Percentiles rank a stretch among this genome's conserved stretches.
These are phyloP conservation scores for Heliconius ismenius DNA, from an alignment of 2,888 invertebrate species.

Conservation along the genomic window DNA sequence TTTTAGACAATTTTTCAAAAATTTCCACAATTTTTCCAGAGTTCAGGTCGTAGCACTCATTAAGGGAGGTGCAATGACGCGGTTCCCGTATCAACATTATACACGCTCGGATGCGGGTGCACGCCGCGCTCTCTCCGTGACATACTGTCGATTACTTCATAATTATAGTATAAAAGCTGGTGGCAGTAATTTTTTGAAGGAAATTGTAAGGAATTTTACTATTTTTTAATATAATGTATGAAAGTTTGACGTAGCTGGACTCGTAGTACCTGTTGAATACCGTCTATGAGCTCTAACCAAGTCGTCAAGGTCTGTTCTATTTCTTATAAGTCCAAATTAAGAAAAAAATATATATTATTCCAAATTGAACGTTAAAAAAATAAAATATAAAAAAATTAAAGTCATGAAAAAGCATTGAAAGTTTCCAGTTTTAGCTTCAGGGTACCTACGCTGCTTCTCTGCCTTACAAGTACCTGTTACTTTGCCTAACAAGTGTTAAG, in stretches of 20 bases:
- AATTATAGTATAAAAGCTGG: background rate
- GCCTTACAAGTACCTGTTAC: no score
- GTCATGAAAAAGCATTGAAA: no score
- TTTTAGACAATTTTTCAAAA: background rate
- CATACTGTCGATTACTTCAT: slow-evolving; percentile 5
- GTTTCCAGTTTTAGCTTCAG: no score
- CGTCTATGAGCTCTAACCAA: no score
- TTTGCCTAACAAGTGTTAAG: no score
- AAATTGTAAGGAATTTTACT: background rate
- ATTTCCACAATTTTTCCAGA: background rate
- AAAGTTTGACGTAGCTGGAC: background rate
- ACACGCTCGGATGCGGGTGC: slow-evolving; percentile 27
- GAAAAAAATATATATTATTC: no score
- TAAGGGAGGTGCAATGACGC: slow-evolving; percentile 23
- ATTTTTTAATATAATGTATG: background rate
- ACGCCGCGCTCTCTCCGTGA: slow-evolving; percentile 17
- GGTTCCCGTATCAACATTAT: slow-evolving; percentile 27
- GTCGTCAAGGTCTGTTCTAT: no score
- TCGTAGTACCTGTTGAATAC: background rate
- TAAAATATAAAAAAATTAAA: no score
- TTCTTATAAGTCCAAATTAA: no score
- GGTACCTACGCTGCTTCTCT: no score
- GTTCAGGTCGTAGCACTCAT: slow-evolving; percentile 24
- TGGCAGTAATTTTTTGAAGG: background rate
- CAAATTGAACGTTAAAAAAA: no score